These are phyloP conservation scores for Orthonyx spaldingii DNA, from an alignment of 2,113 vertebrate species.

Conservation along the genomic window DNA sequence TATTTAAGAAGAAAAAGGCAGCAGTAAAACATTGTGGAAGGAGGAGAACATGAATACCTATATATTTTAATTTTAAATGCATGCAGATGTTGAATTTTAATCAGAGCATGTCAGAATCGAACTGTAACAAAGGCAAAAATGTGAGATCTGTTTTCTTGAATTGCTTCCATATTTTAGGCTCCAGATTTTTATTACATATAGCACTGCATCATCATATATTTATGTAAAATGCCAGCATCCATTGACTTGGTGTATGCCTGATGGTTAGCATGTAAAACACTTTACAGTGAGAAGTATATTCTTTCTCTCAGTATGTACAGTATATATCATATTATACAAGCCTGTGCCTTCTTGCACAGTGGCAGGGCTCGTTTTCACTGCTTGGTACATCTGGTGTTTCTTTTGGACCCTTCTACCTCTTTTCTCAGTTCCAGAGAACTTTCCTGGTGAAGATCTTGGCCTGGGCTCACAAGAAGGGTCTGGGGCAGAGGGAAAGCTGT, in stretches of 20 bases:
- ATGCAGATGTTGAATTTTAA: slow-evolving; percentile 82
- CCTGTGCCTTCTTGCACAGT: slow-evolving; percentile 21
- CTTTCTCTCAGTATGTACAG: background rate
- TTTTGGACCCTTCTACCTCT: background rate
- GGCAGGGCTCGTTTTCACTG: slow-evolving; percentile 14
- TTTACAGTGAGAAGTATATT: slow-evolving; percentile 16
- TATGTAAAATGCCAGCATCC: slow-evolving; percentile 79
- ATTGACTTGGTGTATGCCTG: slow-evolving; percentile 65
- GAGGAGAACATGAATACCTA: slow-evolving; percentile 77
- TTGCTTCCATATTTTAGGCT: slow-evolving; percentile 77
- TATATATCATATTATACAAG: slow-evolving; percentile 10
- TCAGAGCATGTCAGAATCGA: slow-evolving; percentile 75
- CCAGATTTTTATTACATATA: slow-evolving; percentile 78
- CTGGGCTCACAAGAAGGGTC: background rate
- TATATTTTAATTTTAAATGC: slow-evolving; percentile 81
- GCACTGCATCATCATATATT: slow-evolving; percentile 77
- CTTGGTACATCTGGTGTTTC: background rate
- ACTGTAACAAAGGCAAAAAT: slow-evolving; percentile 78
- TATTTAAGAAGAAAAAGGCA: slow-evolving; percentile 79
- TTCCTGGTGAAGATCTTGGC: background rate
- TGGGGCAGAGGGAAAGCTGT: background rate
- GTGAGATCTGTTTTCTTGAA: slow-evolving; percentile 79
- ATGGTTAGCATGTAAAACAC: slow-evolving; percentile 67
- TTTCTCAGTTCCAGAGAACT: background rate
- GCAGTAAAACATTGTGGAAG: slow-evolving; percentile 73